Evolutionary conservation across 2,888 invertebrate species (phyloP).

Genomic region (Phyllotreta striolata): DNA sequence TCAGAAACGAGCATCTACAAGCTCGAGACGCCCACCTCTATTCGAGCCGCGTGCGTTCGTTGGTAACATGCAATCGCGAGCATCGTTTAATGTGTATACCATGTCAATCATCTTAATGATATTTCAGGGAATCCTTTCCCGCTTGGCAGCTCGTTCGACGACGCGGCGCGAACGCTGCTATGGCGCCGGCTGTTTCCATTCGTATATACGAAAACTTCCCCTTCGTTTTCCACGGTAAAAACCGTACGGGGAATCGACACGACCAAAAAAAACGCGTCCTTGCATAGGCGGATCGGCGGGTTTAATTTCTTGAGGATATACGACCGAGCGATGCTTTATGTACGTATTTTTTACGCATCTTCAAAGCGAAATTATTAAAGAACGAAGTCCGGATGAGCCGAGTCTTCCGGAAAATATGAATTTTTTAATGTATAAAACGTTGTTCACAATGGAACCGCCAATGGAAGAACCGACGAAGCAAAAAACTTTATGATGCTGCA

Average conservation of each 20-base stretch:
- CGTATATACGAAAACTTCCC: constrained; percentile 46
- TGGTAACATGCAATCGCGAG: constrained; percentile 58
- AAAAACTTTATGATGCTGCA: constrained; percentile 24
- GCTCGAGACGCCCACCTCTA: constrained; percentile 23
- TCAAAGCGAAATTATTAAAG: too few relatives aligned
- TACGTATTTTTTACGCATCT: too few relatives aligned
- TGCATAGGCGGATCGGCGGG: constrained; percentile 19
- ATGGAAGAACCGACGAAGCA: constrained; percentile 14
- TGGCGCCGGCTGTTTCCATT: constrained; percentile 50
- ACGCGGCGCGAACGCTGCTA: constrained; percentile 44
- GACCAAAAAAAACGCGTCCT: constrained; percentile 21
- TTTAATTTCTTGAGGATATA: neutral
- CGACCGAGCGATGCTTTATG: neutral
- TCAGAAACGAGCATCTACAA: neutral
- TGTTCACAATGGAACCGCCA: constrained; percentile 1
- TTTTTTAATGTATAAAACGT: neutral
- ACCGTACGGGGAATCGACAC: constrained; percentile 27
- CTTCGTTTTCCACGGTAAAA: constrained; percentile 36
- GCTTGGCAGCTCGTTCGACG: constrained; percentile 51
- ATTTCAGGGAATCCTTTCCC: constrained; percentile 53
- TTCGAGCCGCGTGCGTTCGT: constrained; percentile 37
- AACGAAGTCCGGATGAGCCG: neutral
- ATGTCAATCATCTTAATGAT: constrained; percentile 62
- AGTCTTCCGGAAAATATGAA: neutral
- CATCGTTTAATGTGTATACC: constrained; percentile 60